Percentiles rank a stretch among this genome's conserved stretches.
These are phyloP conservation scores for Aspidiotus destructor DNA, from an alignment of 2,888 invertebrate species.

Conservation along the genomic window DNA sequence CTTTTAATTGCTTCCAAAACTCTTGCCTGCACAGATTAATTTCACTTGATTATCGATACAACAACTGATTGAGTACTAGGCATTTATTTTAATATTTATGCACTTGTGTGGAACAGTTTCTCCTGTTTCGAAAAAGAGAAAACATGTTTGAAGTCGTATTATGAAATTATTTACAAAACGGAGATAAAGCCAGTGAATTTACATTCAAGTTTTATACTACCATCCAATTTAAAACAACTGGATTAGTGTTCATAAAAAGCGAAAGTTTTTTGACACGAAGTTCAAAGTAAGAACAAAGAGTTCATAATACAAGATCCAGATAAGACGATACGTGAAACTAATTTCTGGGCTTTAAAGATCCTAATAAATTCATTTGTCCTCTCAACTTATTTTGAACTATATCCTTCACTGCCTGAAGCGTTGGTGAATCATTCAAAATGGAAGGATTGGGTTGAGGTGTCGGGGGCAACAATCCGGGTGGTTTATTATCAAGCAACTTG, in stretches of 20 bases:
- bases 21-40: too few relatives aligned
- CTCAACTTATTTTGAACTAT: not conserved
- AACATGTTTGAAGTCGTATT: too few relatives aligned
- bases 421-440: slow-evolving; percentile 16
- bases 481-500: not conserved
- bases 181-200: too few relatives aligned
- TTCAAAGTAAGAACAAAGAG: too few relatives aligned
- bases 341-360: not conserved
- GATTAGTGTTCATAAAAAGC: not conserved
- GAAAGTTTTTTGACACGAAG: not conserved
- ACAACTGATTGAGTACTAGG: too few relatives aligned
- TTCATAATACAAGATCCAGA: not conserved
- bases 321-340: not conserved
- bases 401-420: slow-evolving; percentile 5
- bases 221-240: slow-evolving; percentile 3
- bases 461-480: not conserved
- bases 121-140: too few relatives aligned
- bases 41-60: too few relatives aligned
- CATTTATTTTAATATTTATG: too few relatives aligned
- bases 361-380: not conserved
- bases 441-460: slow-evolving; percentile 18
- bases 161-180: too few relatives aligned
- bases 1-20: too few relatives aligned
- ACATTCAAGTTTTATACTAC: too few relatives aligned
- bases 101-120: too few relatives aligned